Evolutionary conservation across 2,797 vertebrate species (phyloP).

Genomic region (Halcyon badia): DNA sequence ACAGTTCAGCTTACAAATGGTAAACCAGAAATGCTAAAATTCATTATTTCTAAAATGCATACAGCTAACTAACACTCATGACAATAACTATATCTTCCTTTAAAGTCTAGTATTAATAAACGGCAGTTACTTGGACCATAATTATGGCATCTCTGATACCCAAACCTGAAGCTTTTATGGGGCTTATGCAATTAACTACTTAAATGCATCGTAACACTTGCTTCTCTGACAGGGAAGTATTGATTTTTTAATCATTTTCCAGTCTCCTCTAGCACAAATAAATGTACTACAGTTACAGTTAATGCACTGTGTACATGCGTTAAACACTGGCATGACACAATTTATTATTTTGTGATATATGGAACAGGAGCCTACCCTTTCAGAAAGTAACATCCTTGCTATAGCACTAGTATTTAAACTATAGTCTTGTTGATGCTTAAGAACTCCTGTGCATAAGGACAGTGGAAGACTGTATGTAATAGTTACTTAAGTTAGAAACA

Average conservation of each 20-base stretch:
- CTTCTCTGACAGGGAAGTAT: constrained; percentile 94
- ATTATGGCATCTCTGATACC: constrained; percentile 78
- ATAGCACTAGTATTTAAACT: constrained; percentile 4
- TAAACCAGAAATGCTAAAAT: constrained; percentile 4
- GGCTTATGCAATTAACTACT: constrained; percentile 84
- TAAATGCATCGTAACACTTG: constrained; percentile 87
- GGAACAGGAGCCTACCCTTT: constrained; percentile 67
- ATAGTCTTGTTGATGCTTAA: constrained; percentile 14
- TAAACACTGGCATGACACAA: constrained; percentile 79
- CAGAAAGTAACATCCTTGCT: constrained; percentile 51
- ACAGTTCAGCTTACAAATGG: neutral
- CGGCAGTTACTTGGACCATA: constrained; percentile 64
- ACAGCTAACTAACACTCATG: neutral
- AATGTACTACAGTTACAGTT: constrained; percentile 92
- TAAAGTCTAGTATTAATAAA: constrained; percentile 74
- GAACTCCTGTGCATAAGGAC: constrained; percentile 24
- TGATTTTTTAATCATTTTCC: constrained; percentile 99
- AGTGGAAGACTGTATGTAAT: neutral
- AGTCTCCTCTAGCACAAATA: constrained; percentile 95
- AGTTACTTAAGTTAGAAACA: neutral
- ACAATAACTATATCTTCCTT: constrained; percentile 32
- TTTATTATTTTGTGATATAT: constrained; percentile 83
- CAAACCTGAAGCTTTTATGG: constrained; percentile 85
- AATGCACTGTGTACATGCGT: constrained; percentile 88
- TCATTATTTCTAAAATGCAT: constrained; percentile 20